These are phyloP conservation scores for Steinernema carpocapsae DNA, from an alignment of 2,888 invertebrate species.

Conservation along the genomic window DNA sequence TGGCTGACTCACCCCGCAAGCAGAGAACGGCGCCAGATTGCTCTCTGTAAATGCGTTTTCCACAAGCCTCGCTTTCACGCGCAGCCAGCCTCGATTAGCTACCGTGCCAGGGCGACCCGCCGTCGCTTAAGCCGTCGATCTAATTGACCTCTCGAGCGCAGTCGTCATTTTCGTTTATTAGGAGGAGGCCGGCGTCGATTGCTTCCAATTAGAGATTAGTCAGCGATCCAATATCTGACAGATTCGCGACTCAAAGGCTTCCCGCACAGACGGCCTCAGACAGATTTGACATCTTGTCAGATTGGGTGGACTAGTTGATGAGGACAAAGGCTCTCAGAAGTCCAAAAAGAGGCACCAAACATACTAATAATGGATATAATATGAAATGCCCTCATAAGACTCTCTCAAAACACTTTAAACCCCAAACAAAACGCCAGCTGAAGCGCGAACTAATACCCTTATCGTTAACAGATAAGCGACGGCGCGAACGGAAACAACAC, in stretches of 20 bases:
- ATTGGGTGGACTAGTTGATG: background rate
- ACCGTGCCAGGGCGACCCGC: no score
- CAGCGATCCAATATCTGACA: slow-evolving; percentile 4
- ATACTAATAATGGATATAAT: no score
- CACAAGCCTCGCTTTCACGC: no score
- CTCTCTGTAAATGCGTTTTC: no score
- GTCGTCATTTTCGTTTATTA: slow-evolving; percentile 10
- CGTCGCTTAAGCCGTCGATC: slow-evolving; percentile 20
- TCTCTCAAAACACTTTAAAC: no score
- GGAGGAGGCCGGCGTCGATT: background rate
- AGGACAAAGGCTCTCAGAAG: no score
- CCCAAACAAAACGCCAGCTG: no score
- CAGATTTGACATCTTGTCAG: slow-evolving; percentile 4
- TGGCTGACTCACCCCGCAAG: no score
- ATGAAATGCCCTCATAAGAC: no score
- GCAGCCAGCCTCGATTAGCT: no score
- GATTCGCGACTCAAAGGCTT: background rate
- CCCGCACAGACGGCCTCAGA: background rate
- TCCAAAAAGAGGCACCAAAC: no score
- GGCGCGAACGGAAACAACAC: background rate
- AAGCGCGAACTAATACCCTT: no score
- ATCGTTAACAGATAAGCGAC: background rate
- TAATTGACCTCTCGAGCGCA: slow-evolving; percentile 16
- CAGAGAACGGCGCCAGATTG: background rate
- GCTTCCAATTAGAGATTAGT: background rate